These are phyloP conservation scores for Eulimnadia texana DNA, from an alignment of 1,140 invertebrate genomes.

Conservation along the genomic window DNA sequence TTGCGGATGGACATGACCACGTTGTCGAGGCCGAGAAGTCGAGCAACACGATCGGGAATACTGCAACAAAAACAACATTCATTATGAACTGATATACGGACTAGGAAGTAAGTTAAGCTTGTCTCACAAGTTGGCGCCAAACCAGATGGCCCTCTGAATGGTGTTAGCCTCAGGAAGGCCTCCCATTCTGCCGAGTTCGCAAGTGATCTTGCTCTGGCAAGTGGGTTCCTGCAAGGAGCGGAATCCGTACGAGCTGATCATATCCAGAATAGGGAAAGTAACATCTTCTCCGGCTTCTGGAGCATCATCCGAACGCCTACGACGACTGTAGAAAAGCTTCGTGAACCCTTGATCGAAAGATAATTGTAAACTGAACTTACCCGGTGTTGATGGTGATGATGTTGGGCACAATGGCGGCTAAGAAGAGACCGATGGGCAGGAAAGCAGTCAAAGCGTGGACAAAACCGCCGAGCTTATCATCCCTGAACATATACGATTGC, in stretches of 20 bases:
- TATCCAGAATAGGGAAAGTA: conserved; percentile 26
- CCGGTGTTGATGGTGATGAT: conserved; percentile 33
- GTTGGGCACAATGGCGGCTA: conserved; percentile 38
- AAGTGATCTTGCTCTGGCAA: conserved; percentile 29
- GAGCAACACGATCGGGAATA: conserved; percentile 2
- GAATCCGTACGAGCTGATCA: conserved; percentile 27
- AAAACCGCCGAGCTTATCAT: conserved; percentile 15
- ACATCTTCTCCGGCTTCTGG: conserved; percentile 24
- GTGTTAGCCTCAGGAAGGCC: conserved; percentile 22
- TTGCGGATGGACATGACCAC: neutral
- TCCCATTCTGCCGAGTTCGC: conserved; percentile 26
- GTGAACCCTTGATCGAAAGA: neutral
- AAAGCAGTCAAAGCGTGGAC: conserved; percentile 33
- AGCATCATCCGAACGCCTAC: conserved; percentile 11
- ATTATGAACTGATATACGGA: neutral
- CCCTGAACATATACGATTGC: conserved; percentile 6
- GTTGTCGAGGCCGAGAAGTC: neutral
- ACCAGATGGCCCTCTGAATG: conserved; percentile 26
- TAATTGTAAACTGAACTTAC: conserved; percentile 22
- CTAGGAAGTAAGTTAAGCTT: neutral
- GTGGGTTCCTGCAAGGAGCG: conserved; percentile 11
- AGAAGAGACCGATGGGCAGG: conserved; percentile 38
- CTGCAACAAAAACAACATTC: neutral
- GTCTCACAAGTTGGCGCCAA: conserved; percentile 26
- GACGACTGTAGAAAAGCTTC: neutral